Base-by-base conservation (phyloP, 2,113 vertebrate species). In the Phrynocephalus versicolor region DNA sequence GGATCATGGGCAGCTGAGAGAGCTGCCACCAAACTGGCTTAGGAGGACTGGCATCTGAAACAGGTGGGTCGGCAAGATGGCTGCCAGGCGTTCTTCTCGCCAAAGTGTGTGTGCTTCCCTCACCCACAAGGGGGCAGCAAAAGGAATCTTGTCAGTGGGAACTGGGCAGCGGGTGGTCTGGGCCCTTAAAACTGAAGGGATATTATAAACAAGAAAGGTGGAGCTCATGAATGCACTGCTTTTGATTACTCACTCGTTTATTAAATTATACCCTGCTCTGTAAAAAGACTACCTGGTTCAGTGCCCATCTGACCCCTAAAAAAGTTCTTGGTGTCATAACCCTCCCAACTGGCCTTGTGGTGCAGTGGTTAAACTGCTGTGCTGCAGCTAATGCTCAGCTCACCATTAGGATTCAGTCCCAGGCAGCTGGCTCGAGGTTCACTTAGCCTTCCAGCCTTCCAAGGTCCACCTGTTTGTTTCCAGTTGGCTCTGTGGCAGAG, bases 1-100 rank as follows among this genome's bases (percentile, higher is more conserved):
- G 39, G 70, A 80, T 21, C 18, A 8, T 62, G 70, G 37, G 69
- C n/a, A n/a, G n/a, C n/a, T n/a, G n/a, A n/a, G n/a, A 67, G 41
- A 84, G 15, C 57, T 67, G 84, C 84, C 55, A 3, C 19, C 7
- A 30, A 45, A 9, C 77, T 16, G 33, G 16, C 13, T 21, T 62
- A 33, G 30, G 67, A 33, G 30, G 67, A 73, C 27, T 73, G 76
- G 58, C 70, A 65, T 8, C 79, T 86, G 30, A 35, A 55, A 55
- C 78, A 51, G 84, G 84, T 86, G 70, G 58, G 77, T 65, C 30
- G 74, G 27, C 51, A 55, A n/a, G n/a, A n/a, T n/a, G 41, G 18
- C 7, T 10, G 23, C 1, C n/a, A n/a, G 21, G 10, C 14, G n/a
- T 35, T 51, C 23, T 41, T 41, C 39, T 79, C 16, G 39, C 30